Evolutionary conservation across 2,888 invertebrate genomes (phyloP).

Genomic region (Belgica antarctica): DNA sequence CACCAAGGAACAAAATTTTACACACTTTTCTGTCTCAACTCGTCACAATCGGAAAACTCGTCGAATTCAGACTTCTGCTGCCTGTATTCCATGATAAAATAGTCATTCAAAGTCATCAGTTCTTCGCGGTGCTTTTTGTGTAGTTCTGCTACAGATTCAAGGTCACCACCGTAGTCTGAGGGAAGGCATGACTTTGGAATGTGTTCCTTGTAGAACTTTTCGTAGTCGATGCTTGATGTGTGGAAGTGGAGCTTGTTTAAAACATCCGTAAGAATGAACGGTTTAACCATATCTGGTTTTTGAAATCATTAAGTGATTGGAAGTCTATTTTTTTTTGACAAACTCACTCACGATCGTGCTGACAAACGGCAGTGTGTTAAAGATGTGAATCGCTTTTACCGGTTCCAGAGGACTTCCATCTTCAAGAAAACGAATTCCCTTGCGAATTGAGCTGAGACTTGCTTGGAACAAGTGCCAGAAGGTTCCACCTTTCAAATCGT

Average conservation of each 20-base stretch:
- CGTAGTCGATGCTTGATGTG: slow-evolving; percentile 58
- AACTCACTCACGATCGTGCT: neutral
- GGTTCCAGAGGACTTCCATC: neutral
- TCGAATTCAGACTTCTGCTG: too few species aligned
- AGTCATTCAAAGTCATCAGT: slow-evolving; percentile 44
- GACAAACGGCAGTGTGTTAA: neutral
- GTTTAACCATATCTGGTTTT: neutral
- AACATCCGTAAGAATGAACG: neutral
- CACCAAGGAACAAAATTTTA: too few species aligned
- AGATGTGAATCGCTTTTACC: slow-evolving; percentile 21
- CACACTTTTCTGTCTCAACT: too few species aligned
- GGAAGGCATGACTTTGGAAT: slow-evolving; percentile 62
- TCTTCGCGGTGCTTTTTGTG: slow-evolving; percentile 45
- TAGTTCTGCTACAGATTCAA: slow-evolving; percentile 47
- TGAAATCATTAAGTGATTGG: too few species aligned
- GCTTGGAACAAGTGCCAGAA: neutral
- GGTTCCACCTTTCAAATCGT: neutral
- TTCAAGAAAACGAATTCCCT: slow-evolving; percentile 7
- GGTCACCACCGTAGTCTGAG: slow-evolving; percentile 62
- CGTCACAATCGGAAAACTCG: too few species aligned
- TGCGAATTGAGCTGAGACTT: neutral
- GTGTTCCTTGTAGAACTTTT: slow-evolving; percentile 59
- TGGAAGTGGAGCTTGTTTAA: slow-evolving; percentile 58
- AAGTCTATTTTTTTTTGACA: too few species aligned
- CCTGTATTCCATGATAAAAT: slow-evolving; percentile 46